A percentile compares a stretch with the other conserved stretches of the same genome.
These are phyloP conservation scores for Macropodus opercularis DNA, from an alignment of 2,797 vertebrate genomes.

Conservation along the genomic window DNA sequence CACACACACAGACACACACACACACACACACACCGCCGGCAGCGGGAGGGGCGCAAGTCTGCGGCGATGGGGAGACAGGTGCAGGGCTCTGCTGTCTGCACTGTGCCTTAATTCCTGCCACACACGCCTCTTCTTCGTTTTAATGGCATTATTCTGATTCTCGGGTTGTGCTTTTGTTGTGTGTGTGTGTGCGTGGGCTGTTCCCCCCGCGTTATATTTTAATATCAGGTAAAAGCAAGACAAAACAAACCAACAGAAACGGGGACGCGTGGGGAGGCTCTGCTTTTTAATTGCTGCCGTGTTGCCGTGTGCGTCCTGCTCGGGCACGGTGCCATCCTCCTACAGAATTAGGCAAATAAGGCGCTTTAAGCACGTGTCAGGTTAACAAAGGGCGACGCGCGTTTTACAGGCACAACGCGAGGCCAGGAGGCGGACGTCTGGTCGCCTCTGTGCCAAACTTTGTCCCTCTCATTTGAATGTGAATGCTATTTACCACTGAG, in stretches of 20 bases:
- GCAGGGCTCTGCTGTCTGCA: conserved; percentile 69
- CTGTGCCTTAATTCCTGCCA: conserved; percentile 63
- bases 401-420: conserved; percentile 42
- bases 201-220: conserved; percentile 15
- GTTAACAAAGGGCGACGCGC: conserved; percentile 78
- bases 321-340: conserved; percentile 71
- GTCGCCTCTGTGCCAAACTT: conserved; percentile 80
- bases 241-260: not conserved
- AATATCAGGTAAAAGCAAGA: conserved; percentile 18
- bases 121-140: conserved; percentile 42
- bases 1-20: conserved; percentile 30
- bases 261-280: not conserved
- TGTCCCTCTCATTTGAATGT: conserved; percentile 85
- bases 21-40: conserved; percentile 30
- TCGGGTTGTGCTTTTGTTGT: conserved; percentile 24
- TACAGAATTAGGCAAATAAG: conserved; percentile 72
- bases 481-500: conserved; percentile 81
- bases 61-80: conserved; percentile 75
- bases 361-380: conserved; percentile 74
- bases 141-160: conserved; percentile 44
- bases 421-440: conserved; percentile 69
- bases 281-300: conserved; percentile 15
- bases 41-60: conserved; percentile 68
- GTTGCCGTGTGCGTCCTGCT: conserved; percentile 8
- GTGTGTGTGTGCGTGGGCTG: conserved; percentile 1